Evolutionary conservation across 2,113 vertebrate species (phyloP), one percentile per base, ranked within the genome.

Genomic region (Lathamus discolor): DNA sequence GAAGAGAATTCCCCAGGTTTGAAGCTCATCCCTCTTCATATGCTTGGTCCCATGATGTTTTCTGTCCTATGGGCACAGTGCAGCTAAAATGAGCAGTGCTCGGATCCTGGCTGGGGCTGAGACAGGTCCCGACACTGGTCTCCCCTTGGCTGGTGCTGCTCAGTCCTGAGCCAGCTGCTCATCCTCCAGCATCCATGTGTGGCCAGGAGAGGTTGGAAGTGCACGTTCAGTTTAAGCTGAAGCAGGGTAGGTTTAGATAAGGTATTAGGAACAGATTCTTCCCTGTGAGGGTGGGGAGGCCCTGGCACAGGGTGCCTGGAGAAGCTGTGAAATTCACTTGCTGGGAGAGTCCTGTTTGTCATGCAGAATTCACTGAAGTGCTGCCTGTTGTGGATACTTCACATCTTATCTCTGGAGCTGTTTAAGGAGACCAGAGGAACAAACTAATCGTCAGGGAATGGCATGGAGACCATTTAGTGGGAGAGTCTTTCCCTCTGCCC

Each of bases 31-130:
- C 11, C 5, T 66, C 39, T 78, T 54, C 43, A 41, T 19, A 29
- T 8, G 2, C 35, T 88, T 70, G 51, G 68, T 74, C 20, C 15
- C 1, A 1, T 0, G 1, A n/a, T 57, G n/a, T 10, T 88, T 77
- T 69, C 82, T 13, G 2, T 77, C 86, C 43, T 46, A 17, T 8
- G 2, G 51, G 48, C 43, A 41, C 17, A 12, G 22, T 11, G 28
- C 17, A 23, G 14, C 16, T 81, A 1, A 46, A 77, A 62, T 5
- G 33, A 66, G 29, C 2, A 3, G 35, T 52, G 48, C 29, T 48
- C 44, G 33, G 44, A 28, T n/a, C 23, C 27, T 3, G 0, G 28
- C 23, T 2, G 1, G 48, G 12, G 5, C 64, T 62, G 59, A 82
- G 49, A 20, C 2, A 11, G 49, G 15, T 64, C 75, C 2, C 1